Base-by-base conservation (phyloP, 1,140 invertebrate species). In the Hylaeus volcanicus region DNA sequence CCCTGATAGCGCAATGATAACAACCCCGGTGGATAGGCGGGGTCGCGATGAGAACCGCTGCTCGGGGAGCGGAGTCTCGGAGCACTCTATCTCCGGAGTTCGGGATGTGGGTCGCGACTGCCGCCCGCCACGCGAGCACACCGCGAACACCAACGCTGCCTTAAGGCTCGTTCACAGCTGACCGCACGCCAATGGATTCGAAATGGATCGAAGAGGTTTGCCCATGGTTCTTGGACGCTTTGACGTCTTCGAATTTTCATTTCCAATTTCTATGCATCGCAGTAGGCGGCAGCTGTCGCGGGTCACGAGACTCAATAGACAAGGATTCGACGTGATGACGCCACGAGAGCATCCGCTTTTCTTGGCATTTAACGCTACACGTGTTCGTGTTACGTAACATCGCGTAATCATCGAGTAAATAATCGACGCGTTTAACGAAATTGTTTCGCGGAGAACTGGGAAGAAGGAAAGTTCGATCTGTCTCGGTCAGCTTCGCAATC, bases 91-190 rank as follows among this genome's bases (percentile, higher is more conserved):
- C 88, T 91, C 84, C 76, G 45, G 80, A 82, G 88, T 89, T 74
- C 86, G 76, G 82, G 90, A 91, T 92, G 91, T 92, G 90, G 91
- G 91, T 92, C 90, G 90, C 88, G 85, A 90, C 86, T 90, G 90
- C 89, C 88, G 89, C 88, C 88, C 87, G 91, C 90, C 91, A 92
- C 89, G 90, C 91, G 88, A 89, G 63, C 83, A 65, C 76, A 82
- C 81, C 68, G 70, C 81, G 15, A 69, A 51, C 82, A 81, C 83
- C 53, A 83, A 74, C 48, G 86, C 85, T 56, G 80, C 79, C 69
- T 91, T 88, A 88, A 89, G 88, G 73, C 75, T 68, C 83, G 74
- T 89, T 75, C 88, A 90, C 88, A 90, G 83, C 84, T 88, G 70
- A 26, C 41, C 14, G 26, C 41, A 15, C 70, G 70, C 79, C 80